These are phyloP conservation scores for Callipepla californica DNA, from an alignment of 2,113 vertebrate genomes.

Conservation along the genomic window DNA sequence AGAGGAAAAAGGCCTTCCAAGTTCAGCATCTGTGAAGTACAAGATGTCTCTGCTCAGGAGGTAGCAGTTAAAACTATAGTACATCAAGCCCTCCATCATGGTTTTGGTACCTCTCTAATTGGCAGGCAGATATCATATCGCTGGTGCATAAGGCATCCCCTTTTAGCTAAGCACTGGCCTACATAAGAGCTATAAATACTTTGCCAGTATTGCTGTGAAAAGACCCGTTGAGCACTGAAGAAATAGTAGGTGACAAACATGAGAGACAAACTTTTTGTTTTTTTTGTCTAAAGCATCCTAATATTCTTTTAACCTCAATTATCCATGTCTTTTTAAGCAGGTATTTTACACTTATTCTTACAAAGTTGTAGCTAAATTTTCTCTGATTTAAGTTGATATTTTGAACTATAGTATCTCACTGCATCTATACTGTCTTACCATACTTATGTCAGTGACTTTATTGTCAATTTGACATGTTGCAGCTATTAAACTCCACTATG, in stretches of 20 bases:
- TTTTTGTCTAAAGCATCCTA: neutral
- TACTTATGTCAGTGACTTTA: neutral
- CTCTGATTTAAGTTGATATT: neutral
- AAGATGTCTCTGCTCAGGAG: neutral
- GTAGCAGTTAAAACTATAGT: neutral
- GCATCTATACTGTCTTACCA: neutral
- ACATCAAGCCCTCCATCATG: neutral
- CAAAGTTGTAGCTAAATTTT: neutral
- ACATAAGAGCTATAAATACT: neutral
- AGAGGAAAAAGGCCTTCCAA: neutral
- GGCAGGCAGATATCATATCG: neutral
- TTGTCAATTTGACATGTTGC: neutral
- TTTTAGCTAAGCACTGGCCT: neutral
- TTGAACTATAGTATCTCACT: neutral
- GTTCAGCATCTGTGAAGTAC: neutral
- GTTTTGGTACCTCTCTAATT: neutral
- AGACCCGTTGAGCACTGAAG: neutral
- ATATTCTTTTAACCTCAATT: neutral
- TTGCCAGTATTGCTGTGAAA: neutral
- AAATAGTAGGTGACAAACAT: neutral
- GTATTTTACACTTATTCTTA: neutral
- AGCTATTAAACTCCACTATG: neutral
- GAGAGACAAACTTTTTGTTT: neutral
- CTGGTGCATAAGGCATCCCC: neutral
- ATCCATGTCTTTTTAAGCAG: neutral